phyloP scores from a whole-genome alignment of 1,140 invertebrate genomes.

The Mesaphorura yosii region DNA sequence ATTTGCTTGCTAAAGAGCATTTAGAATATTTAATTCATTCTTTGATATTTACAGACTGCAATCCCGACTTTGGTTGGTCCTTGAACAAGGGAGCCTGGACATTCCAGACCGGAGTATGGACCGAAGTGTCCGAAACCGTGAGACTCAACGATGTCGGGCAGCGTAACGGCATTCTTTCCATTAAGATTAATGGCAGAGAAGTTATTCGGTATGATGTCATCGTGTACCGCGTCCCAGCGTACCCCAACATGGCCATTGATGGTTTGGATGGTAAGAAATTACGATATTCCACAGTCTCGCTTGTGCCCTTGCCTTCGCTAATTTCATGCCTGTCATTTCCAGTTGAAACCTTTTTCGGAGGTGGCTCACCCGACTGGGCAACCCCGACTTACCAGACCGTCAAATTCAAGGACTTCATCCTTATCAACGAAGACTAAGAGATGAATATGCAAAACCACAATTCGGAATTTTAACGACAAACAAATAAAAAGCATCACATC shows the following conservation, averaged over 20 bases:
- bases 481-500: no score
- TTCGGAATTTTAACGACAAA: no score
- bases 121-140: conserved; percentile 3
- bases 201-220: conserved; percentile 18
- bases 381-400: conserved; percentile 10
- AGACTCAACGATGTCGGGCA: conserved; percentile 9
- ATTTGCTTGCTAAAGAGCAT: no score
- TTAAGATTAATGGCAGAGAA: conserved; percentile 15
- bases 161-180: conserved; percentile 9
- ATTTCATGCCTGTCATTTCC: no score
- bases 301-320: no score
- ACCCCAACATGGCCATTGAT: conserved; percentile 11
- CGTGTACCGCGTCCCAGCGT: conserved; percentile 8
- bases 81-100: conserved; percentile 6
- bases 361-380: conserved; percentile 11
- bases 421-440: no score
- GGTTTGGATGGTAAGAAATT: no score
- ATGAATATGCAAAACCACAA: no score
- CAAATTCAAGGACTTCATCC: conserved; percentile 19
- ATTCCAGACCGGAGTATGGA: background rate
- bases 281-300: no score
- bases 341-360: conserved; percentile 13
- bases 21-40: no score
- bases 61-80: conserved; percentile 11
- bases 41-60: no score